These are phyloP conservation scores for Psylliodes chrysocephalus DNA, from an alignment of 2,888 invertebrate genomes.

Conservation along the genomic window DNA sequence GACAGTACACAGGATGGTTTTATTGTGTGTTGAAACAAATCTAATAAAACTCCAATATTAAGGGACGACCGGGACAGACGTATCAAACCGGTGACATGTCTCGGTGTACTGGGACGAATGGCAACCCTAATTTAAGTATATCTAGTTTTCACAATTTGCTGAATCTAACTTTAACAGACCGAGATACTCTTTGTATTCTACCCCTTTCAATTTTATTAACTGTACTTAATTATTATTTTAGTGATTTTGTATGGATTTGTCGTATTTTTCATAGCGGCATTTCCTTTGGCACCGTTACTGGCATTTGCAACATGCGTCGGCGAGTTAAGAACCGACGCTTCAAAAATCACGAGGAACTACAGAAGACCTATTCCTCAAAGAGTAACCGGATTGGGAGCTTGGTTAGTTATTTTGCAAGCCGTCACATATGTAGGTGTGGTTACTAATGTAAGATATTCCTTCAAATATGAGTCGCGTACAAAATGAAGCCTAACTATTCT, in stretches of 20 bases:
- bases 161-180: too few relatives aligned
- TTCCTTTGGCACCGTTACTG: constrained; percentile 74
- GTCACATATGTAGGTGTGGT: constrained; percentile 56
- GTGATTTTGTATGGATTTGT: constrained; percentile 75
- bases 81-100: too few relatives aligned
- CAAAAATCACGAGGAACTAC: constrained; percentile 49
- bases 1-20: too few relatives aligned
- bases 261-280: constrained; percentile 73
- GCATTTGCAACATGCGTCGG: constrained; percentile 72
- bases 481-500: too few relatives aligned
- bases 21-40: too few relatives aligned
- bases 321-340: constrained; percentile 65
- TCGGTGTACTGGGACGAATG: too few relatives aligned
- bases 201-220: not conserved
- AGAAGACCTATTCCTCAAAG: constrained; percentile 53
- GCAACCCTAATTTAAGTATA: too few relatives aligned
- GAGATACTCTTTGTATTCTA: too few relatives aligned
- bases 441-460: constrained; percentile 55
- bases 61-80: too few relatives aligned
- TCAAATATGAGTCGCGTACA: not conserved
- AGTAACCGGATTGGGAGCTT: constrained; percentile 52
- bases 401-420: constrained; percentile 56
- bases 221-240: constrained; percentile 48
- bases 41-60: too few relatives aligned
- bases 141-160: too few relatives aligned